Evolutionary conservation across 2,888 invertebrate genomes (phyloP).

Genomic region (Branchipolynoe longqiensis): DNA sequence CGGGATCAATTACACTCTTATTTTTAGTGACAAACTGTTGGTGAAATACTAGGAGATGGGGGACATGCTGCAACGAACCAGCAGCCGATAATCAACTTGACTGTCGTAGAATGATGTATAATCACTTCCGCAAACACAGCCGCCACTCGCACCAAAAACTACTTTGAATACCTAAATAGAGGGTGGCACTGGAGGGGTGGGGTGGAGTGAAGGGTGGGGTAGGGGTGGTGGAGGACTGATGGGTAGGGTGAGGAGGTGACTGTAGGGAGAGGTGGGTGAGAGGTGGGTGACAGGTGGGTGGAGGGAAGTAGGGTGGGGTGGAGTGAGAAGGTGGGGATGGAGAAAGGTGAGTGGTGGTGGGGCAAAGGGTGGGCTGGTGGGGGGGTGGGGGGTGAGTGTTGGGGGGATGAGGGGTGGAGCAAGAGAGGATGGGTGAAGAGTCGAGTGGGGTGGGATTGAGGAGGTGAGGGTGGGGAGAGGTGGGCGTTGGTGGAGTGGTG

Average conservation of each 20-base stretch:
- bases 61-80: background rate
- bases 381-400: too few relatives aligned
- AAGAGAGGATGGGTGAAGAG: too few relatives aligned
- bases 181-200: background rate
- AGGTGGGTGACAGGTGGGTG: background rate
- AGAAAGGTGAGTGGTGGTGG: too few relatives aligned
- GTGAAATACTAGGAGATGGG: too few relatives aligned
- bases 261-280: background rate
- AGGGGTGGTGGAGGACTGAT: background rate
- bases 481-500: too few relatives aligned
- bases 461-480: too few relatives aligned
- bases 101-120: slow-evolving; percentile 50
- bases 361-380: too few relatives aligned
- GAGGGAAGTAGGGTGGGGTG: background rate
- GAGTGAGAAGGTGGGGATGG: background rate
- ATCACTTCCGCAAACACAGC: slow-evolving; percentile 50
- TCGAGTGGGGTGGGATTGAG: too few relatives aligned
- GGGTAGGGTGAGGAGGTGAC: background rate
- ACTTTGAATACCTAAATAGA: slow-evolving; percentile 38
- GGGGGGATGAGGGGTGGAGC: too few relatives aligned
- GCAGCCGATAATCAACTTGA: slow-evolving; percentile 52
- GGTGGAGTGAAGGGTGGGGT: background rate
- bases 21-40: too few relatives aligned
- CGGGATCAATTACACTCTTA: too few relatives aligned
- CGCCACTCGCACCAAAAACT: slow-evolving; percentile 46